phyloP scores from a whole-genome alignment of 2,113 vertebrate species.

The Leiothrix lutea region DNA sequence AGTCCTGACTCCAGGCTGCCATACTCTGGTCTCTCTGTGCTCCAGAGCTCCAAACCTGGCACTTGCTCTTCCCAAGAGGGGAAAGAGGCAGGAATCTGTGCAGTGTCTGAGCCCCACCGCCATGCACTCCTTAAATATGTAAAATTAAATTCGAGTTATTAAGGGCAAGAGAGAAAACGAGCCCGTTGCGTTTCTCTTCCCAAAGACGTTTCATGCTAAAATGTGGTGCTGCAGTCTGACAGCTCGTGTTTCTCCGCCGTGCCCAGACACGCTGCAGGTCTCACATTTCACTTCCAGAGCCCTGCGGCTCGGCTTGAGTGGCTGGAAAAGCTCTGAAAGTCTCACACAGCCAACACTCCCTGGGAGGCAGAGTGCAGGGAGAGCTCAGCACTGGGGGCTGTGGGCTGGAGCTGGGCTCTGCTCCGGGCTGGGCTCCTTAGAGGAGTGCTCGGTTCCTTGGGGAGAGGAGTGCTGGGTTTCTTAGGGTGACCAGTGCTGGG shows the following conservation, averaged over 20 bases:
- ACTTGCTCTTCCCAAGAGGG: neutral
- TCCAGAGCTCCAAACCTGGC: neutral
- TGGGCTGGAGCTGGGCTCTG: fast-evolving
- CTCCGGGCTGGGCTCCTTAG: too few relatives aligned
- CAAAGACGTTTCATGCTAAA: neutral
- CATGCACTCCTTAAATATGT: neutral
- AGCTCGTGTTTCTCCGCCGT: neutral
- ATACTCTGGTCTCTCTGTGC: fast-evolving
- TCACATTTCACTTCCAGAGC: neutral
- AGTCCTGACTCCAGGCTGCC: neutral
- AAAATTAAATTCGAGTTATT: neutral
- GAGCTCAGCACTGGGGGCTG: neutral
- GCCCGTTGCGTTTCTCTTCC: neutral
- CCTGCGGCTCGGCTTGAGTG: neutral
- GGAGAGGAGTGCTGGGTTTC: too few relatives aligned
- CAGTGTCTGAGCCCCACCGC: fast-evolving
- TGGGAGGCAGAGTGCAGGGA: neutral
- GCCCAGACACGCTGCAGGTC: neutral
- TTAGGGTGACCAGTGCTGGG: too few relatives aligned
- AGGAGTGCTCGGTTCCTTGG: too few relatives aligned
- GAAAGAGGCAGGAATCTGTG: neutral
- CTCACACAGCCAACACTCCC: neutral
- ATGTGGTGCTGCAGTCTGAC: neutral
- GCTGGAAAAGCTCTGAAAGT: neutral
- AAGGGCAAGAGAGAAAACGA: neutral